Evolutionary conservation across 2,888 invertebrate species (phyloP).

Genomic region (Griposia aprilina): DNA sequence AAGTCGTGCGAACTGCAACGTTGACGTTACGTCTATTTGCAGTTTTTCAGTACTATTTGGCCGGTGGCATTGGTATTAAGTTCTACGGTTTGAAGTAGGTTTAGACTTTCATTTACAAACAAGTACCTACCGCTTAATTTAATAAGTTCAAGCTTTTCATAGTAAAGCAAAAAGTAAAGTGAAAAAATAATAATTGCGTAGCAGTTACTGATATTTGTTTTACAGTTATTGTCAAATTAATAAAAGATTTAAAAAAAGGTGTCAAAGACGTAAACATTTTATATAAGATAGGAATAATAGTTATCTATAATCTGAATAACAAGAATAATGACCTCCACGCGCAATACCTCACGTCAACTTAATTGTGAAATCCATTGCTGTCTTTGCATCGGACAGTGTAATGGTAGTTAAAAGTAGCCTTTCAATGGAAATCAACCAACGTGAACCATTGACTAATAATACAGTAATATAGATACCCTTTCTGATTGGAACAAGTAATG

Average conservation of each 20-base stretch:
- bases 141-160: neutral
- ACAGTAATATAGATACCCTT: neutral
- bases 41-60: constrained; percentile 35
- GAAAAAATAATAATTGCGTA: too few species aligned
- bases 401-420: neutral
- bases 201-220: neutral
- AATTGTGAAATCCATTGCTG: neutral
- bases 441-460: neutral
- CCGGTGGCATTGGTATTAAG: constrained; percentile 1
- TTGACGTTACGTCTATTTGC: constrained; percentile 19
- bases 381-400: neutral
- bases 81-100: neutral
- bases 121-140: neutral
- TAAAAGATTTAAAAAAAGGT: too few species aligned
- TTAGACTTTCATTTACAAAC: neutral
- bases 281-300: too few species aligned
- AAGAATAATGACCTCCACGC: neutral
- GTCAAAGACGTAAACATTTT: too few species aligned
- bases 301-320: neutral
- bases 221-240: too few species aligned
- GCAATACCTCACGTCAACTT: neutral
- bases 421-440: constrained; percentile 4
- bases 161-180: neutral
- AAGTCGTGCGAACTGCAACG: constrained; percentile 25
- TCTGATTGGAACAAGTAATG: constrained; percentile 40